Percentiles rank a stretch among this genome's conserved stretches.
These are phyloP conservation scores for Callitettix versicolor DNA, from an alignment of 1,140 invertebrate species.

Conservation along the genomic window DNA sequence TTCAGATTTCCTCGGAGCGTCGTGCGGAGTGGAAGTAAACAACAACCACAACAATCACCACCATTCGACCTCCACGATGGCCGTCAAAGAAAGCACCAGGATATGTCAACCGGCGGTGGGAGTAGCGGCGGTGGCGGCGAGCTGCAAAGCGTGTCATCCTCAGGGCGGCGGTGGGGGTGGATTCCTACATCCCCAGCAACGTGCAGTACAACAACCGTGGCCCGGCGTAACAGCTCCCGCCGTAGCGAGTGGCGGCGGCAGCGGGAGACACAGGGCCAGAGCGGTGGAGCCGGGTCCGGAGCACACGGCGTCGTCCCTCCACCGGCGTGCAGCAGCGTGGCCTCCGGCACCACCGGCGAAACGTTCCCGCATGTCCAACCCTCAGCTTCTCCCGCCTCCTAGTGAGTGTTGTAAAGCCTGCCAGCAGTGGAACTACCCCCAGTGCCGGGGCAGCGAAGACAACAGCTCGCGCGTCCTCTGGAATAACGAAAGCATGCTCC, in stretches of 20 bases:
- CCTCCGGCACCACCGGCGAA: conserved; percentile 4
- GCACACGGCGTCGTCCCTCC: conserved; percentile 8
- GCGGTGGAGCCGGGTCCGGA: conserved; percentile 16
- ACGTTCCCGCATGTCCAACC: not conserved
- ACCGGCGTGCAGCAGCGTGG: conserved; percentile 1
- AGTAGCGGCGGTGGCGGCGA: conserved; percentile 15
- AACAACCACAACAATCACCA: conserved; percentile 9
- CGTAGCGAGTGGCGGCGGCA: conserved; percentile 3
- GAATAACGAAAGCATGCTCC: conserved; percentile 21
- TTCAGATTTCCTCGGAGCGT: conserved; percentile 12
- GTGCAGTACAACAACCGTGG: conserved; percentile 15
- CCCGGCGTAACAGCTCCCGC: conserved; percentile 12
- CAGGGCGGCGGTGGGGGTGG: not conserved
- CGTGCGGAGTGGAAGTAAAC: conserved; percentile 11
- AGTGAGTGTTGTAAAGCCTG: conserved; percentile 10
- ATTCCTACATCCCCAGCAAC: conserved; percentile 14
- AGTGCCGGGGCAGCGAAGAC: conserved; percentile 19
- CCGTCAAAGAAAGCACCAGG: not conserved
- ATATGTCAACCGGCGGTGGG: conserved; percentile 11
- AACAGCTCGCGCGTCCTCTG: conserved; percentile 19
- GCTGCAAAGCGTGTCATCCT: conserved; percentile 13
- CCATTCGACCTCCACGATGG: not conserved
- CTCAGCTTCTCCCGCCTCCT: not conserved
- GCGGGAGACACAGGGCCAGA: not conserved
- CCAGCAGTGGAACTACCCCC: conserved; percentile 17